Evolutionary conservation across 2,888 invertebrate species (phyloP), one percentile per base, ranked within the genome.

Genomic region (Daptonema setosum): DNA sequence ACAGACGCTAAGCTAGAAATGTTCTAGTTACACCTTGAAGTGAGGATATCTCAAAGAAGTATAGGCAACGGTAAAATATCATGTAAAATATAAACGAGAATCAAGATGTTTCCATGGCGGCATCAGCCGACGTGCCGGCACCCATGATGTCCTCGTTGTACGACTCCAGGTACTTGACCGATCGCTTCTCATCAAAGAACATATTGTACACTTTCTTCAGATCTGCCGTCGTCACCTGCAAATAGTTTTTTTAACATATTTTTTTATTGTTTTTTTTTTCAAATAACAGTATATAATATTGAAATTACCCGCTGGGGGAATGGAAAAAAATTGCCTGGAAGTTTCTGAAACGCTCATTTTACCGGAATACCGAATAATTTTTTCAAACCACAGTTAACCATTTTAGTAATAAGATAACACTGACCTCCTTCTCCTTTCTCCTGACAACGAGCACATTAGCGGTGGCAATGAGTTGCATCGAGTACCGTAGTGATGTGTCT

Each of bases 401-500:
- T n/a, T n/a, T n/a, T n/a, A n/a, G n/a, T n/a, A n/a, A n/a, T n/a
- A n/a, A n/a, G n/a, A n/a, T n/a, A 85, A 83, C 24, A 26, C n/a
- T 8, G 24, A 60, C 62, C 45, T 55, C 56, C 24, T 2, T 80
- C 79, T 0, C 84, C 85, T 74, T 90, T 91, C 63, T 90, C 79
- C 64, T 87, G 81, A 52, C 83, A 79, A 56, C 87, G 82, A n/a
- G 93, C 86, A 97, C 80, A 63, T 85, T 84, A 0, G 95, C 85
- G 0, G 90, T 86, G 35, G 91, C 90, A 65, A 97, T 95, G 35
- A 97, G 79, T 69, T 99, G 97, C 71, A 97, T 95, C 30, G 91
- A 86, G 74, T 97, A 97, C 58, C 97, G 80, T 20, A 97, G 76
- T 0, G 90, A 90, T 0, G 93, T 88, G 70, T 90, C 88, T 17